These are phyloP conservation scores for Heterotilapia buettikoferi DNA, from an alignment of 2,113 vertebrate species.

Conservation along the genomic window DNA sequence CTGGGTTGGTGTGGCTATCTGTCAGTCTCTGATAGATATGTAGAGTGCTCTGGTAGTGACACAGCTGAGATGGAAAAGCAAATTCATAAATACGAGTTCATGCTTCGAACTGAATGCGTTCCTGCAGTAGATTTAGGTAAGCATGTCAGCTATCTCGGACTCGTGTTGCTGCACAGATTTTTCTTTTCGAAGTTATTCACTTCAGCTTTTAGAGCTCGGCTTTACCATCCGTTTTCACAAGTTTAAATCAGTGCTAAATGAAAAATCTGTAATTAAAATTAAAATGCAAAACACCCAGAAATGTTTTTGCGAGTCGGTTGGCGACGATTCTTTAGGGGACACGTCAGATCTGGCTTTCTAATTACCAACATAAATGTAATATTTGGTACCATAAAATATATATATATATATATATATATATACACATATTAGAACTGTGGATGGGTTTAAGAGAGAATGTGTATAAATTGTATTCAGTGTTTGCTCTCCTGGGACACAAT, in stretches of 20 bases:
- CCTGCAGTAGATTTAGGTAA: neutral
- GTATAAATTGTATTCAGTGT: neutral
- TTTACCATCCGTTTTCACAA: neutral
- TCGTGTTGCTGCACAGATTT: neutral
- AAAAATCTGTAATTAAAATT: neutral
- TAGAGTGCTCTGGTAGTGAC: neutral
- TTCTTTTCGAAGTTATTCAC: neutral
- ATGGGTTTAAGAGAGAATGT: neutral
- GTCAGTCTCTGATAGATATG: slow-evolving; percentile 37
- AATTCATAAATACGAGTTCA: slow-evolving; percentile 3
- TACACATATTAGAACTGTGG: neutral
- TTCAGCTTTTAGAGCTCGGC: neutral
- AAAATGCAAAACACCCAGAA: neutral
- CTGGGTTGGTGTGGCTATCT: neutral
- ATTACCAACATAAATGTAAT: neutral
- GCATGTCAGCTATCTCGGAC: neutral
- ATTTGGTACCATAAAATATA: neutral
- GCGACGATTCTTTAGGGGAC: accelerated
- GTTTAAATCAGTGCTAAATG: neutral
- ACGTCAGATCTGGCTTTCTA: neutral
- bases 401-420: accelerated
- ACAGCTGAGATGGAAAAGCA: neutral
- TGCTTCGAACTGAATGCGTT: neutral
- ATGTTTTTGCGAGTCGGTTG: neutral
- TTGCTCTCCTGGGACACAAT: slow-evolving; percentile 26